A percentile compares a stretch with the other conserved stretches of the same genome.
phyloP scores from a whole-genome alignment of 1,140 invertebrate genomes.

The Apis florea region DNA sequence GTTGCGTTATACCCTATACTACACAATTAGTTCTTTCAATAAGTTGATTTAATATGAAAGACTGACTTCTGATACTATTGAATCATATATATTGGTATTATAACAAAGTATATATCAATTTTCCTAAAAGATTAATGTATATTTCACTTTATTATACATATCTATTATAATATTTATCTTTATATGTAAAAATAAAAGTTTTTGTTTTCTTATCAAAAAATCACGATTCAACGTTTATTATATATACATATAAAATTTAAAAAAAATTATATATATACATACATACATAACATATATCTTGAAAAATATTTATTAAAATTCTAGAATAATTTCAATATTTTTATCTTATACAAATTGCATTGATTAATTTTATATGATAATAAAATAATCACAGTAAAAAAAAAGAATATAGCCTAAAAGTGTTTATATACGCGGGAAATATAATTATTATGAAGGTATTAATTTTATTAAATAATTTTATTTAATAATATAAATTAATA shows the following conservation, averaged over 20 bases:
- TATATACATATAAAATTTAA: background rate
- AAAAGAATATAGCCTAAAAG: conserved; percentile 8
- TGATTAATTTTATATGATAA: background rate
- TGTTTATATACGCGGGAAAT: conserved; percentile 26
- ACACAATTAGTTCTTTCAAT: background rate
- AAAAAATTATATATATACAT: background rate
- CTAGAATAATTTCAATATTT: background rate
- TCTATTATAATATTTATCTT: background rate
- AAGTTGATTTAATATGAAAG: conserved; percentile 1
- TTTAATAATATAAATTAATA: background rate
- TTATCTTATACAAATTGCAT: background rate
- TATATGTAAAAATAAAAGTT: background rate
- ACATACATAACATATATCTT: background rate
- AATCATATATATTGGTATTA: conserved; percentile 1
- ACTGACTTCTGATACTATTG: background rate
- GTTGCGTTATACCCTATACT: background rate
- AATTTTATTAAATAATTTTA: background rate
- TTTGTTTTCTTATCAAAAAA: background rate
- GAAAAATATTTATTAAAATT: background rate
- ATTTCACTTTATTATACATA: background rate
- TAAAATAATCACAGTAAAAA: background rate
- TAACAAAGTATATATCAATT: conserved; percentile 3
- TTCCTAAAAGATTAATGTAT: background rate
- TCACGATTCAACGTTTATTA: background rate
- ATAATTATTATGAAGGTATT: conserved; percentile 46